phyloP scores from a whole-genome alignment of 2,888 invertebrate species.

The Stenichneumon culpator region DNA sequence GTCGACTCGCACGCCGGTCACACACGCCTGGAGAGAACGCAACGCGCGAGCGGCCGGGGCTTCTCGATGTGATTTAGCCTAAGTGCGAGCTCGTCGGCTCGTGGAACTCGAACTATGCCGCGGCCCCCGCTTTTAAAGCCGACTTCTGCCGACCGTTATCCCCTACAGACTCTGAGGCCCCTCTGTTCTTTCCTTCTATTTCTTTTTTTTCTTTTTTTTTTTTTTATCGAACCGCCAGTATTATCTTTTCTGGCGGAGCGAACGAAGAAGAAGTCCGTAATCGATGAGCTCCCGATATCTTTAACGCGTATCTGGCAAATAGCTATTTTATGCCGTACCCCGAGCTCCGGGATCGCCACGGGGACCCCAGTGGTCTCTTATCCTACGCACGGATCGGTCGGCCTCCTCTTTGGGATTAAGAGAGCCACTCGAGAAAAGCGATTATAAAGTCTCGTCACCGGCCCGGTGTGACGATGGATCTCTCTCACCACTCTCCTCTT shows the following conservation, averaged over 20 bases:
- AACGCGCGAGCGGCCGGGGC: constrained; percentile 1
- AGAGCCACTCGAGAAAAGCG: constrained; percentile 50
- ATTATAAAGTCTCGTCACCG: constrained; percentile 47
- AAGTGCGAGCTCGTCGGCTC: constrained; percentile 30
- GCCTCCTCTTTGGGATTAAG: constrained; percentile 36
- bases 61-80: constrained; percentile 43
- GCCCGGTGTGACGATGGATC: neutral
- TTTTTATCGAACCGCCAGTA: constrained; percentile 4
- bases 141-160: constrained; percentile 14
- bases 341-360: constrained; percentile 6
- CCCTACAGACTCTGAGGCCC: constrained; percentile 9
- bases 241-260: constrained; percentile 35
- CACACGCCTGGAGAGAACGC: constrained; percentile 3
- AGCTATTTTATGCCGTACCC: neutral
- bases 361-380: constrained; percentile 51
- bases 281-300: constrained; percentile 60
- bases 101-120: constrained; percentile 28
- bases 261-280: constrained; percentile 48
- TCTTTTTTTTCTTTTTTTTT: constrained; percentile 5
- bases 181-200: neutral
- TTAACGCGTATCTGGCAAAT: constrained; percentile 7
- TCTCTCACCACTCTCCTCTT: neutral
- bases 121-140: constrained; percentile 43
- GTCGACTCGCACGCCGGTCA: constrained; percentile 35
- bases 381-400: constrained; percentile 34